Evolutionary conservation across 2,888 invertebrate species (phyloP), one percentile per base, ranked within the genome.

Genomic region (Dynastes tityus): DNA sequence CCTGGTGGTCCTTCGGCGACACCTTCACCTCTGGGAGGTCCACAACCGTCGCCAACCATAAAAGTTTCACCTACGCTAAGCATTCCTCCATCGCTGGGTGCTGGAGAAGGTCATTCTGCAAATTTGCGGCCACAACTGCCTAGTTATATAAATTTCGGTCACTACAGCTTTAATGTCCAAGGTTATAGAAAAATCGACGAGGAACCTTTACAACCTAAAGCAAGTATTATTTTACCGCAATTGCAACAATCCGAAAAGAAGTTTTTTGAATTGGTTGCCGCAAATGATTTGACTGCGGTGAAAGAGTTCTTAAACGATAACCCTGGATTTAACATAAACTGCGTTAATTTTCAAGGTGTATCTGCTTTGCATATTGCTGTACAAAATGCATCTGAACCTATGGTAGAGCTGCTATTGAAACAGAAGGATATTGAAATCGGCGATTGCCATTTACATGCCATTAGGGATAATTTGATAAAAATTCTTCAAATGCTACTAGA

Each of bases 321-420:
- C 83, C 84, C 87, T 2, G 85, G 87, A 6, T 88, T 92, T 81
- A 91, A 92, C 83, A 87, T 92, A 75, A 92, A 92, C 84, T 91
- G 91, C 84, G 88, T 89, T 9, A 91, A 91, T 83, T 92, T 90
- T 84, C 91, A 92, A 91, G 94, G 94, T 77, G 89, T 92, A 76
- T 92, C 92, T 63, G 93, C 93, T 40, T 90, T 94, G 64, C 92
- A 93, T 84, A 89, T 94, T 79, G 94, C 94, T 13, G 92, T 94
- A 9, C 91, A 91, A 85, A 91, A 91, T 81, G 91, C 91, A 84
- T 91, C 92, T 82, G 89, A 91, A 82, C 89, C 89, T 40, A 92
- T 94, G 90, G 92, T 94, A 16, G 91, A 92, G 84, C 90, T 92
- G 84, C 89, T 94, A 68, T 88, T 94, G 77, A 88, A 89, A 61